phyloP scores from a whole-genome alignment of 2,113 vertebrate species.

The Cranoglanis bouderius region DNA sequence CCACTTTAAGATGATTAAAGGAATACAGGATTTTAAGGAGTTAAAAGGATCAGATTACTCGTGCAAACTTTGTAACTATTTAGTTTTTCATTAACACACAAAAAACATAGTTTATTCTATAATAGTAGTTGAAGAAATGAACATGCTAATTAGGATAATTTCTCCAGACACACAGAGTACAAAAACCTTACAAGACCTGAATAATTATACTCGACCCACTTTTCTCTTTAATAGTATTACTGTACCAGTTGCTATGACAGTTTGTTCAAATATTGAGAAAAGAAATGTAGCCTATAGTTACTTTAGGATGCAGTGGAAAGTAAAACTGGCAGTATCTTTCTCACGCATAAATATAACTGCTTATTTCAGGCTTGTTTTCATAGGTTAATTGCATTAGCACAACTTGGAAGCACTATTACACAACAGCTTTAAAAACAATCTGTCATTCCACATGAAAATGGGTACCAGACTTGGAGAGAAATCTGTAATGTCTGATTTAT shows the following conservation, averaged over 20 bases:
- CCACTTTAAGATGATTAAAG: neutral
- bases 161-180: slow-evolving; percentile 8
- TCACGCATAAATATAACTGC: neutral
- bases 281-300: neutral
- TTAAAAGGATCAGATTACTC: neutral
- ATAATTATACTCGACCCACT: neutral
- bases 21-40: neutral
- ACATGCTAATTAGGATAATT: neutral
- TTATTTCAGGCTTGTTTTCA: neutral
- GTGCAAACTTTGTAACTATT: neutral
- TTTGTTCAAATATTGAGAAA: neutral
- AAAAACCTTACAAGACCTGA: neutral
- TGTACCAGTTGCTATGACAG: neutral
- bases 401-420: neutral
- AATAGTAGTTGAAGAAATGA: neutral
- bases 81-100: neutral
- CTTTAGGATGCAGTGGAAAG: neutral
- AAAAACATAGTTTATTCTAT: neutral
- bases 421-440: neutral
- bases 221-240: neutral
- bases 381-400: neutral
- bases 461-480: neutral
- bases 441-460: neutral
- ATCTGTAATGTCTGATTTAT: neutral
- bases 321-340: neutral